Percentiles rank a stretch among this genome's conserved stretches.
These are phyloP conservation scores for Apocrypta bakeri DNA, from an alignment of 1,140 invertebrate genomes.

Conservation along the genomic window DNA sequence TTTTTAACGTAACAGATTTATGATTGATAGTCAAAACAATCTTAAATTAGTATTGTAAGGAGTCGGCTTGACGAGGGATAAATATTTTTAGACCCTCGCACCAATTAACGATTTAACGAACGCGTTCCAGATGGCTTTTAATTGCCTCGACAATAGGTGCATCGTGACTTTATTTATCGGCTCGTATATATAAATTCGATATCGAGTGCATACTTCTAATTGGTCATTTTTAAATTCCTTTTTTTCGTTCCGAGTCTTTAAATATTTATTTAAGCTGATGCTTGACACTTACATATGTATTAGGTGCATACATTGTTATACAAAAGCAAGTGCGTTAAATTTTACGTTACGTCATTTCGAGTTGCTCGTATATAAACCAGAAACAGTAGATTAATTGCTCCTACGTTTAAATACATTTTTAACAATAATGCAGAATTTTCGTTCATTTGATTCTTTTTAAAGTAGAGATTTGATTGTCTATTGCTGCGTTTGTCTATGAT, in stretches of 20 bases:
- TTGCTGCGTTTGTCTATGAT: conserved; percentile 15
- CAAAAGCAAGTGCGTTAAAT: conserved; percentile 27
- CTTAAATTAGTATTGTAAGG: background rate
- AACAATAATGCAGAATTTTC: conserved; percentile 5
- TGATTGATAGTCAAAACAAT: background rate
- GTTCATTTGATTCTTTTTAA: conserved; percentile 11
- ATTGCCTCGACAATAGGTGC: conserved; percentile 13
- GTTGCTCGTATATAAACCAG: background rate
- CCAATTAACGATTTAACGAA: conserved; percentile 25
- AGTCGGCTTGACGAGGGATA: conserved; percentile 18
- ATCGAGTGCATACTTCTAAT: background rate
- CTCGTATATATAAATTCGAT: background rate
- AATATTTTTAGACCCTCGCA: conserved; percentile 24
- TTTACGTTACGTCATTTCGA: conserved; percentile 6
- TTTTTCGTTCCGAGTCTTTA: background rate
- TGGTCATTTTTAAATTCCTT: background rate
- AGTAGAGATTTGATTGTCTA: background rate
- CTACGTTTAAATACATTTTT: conserved; percentile 16
- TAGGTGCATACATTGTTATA: background rate
- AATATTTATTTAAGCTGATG: background rate
- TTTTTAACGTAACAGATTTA: background rate
- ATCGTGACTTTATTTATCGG: conserved; percentile 33
- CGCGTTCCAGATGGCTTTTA: background rate
- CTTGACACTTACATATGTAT: conserved; percentile 33
- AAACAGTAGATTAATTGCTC: conserved; percentile 25